Base-by-base conservation (phyloP, 2,797 vertebrate genomes). In the Euphonia xanthogaster region DNA sequence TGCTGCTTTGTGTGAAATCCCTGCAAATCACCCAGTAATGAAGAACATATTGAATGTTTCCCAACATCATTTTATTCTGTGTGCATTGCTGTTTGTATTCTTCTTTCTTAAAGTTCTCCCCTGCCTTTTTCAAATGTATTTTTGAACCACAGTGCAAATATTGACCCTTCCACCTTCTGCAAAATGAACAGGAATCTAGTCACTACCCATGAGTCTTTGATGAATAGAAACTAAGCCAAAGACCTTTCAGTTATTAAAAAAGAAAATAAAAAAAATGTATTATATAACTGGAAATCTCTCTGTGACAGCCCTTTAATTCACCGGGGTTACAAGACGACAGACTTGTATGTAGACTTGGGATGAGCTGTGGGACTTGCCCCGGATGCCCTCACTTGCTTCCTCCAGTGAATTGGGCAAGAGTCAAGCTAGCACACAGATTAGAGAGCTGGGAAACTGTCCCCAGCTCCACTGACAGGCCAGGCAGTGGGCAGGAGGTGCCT, bases 111-210 rank as follows among this genome's bases (percentile, higher is more conserved):
- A 78, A 88, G 87, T 78, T 88, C 57, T 78, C 78, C 73, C 60
- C 74, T 94, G 92, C 51, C 88, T 80, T 72, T 94, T 65, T 90
- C 60, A 12, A 82, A 30, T 30, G 71, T 92, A 20, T 92, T 91
- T 96, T 95, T 88, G 92, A 96, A 88, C 40, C 45, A 5, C 83
- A 90, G 67, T 68, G 74, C 92, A 97, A 97, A 97, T 96, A 95
- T 95, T 97, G 94, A 96, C 92, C 84, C 81, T 96, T 90, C 93
- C 2, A 1, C 90, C 83, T 75, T 22, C 60, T 60, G 77, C 20
- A 6, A 75, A 96, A 63, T 53, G 93, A 96, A 87, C 88, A 95
- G 80, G 94, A 94, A 95, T 96, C 70, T 74, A 44, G 73, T 90
- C 91, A 92, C 86, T 92, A 88, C 88, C 93, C 72, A 8, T 39